Conservation (phyloP, 2,797 vertebrate species). For the Manis javanica region DNA sequence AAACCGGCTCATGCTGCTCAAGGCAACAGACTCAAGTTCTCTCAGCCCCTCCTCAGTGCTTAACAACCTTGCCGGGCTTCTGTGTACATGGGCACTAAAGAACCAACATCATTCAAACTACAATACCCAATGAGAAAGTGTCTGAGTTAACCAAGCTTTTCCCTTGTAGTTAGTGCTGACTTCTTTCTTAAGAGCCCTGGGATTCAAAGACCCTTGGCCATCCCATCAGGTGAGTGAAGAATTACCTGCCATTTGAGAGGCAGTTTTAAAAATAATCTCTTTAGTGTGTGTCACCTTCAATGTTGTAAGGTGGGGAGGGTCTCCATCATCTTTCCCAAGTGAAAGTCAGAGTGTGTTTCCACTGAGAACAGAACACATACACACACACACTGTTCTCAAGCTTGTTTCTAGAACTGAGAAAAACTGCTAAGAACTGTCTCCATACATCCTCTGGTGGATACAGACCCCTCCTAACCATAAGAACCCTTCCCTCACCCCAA, state of each 20-base stretch:
- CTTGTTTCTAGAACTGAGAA: not conserved
- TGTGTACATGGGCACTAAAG: not conserved
- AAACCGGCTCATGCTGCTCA: not conserved
- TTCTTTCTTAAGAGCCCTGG: not conserved
- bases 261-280: constrained; percentile 28
- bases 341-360: not conserved
- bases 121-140: not conserved
- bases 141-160: not conserved
- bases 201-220: constrained; percentile 10
- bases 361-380: not conserved
- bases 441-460: not conserved
- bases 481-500: not conserved
- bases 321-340: not conserved
- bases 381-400: not conserved
- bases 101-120: not conserved
- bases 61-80: not conserved
- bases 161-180: constrained; percentile 14
- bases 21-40: not conserved
- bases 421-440: not conserved
- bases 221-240: not conserved
- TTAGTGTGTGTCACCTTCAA: not conserved
- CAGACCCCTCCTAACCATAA: not conserved
- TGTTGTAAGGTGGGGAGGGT: not conserved
- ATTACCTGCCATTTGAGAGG: not conserved
- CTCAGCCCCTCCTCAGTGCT: not conserved